phyloP scores from a whole-genome alignment of 1,140 invertebrate genomes.

The Scaptomyza montana region DNA sequence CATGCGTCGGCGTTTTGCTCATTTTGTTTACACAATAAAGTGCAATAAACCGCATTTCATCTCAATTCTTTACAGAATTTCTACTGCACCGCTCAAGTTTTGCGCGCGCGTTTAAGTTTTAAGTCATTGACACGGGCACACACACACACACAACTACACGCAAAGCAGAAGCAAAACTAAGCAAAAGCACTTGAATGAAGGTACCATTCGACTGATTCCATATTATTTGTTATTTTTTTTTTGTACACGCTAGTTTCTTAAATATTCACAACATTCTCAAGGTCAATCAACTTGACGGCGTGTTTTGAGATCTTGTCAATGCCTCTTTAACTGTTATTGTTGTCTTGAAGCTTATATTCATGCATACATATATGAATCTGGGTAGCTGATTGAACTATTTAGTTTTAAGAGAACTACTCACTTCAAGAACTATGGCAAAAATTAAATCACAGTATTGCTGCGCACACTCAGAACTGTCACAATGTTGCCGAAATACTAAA shows the following conservation, averaged over 20 bases:
- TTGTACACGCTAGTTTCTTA: slow-evolving; percentile 30
- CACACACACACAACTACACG: slow-evolving; percentile 1
- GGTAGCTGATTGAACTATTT: too few species aligned
- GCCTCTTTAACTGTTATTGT: slow-evolving; percentile 15
- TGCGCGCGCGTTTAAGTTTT: slow-evolving; percentile 56
- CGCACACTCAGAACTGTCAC: slow-evolving; percentile 73
- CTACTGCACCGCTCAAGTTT: slow-evolving; percentile 36
- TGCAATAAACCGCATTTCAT: slow-evolving; percentile 55
- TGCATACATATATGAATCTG: too few species aligned
- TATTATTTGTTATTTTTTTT: slow-evolving; percentile 7
- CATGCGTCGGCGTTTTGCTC: slow-evolving; percentile 28
- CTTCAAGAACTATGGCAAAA: slow-evolving; percentile 15
- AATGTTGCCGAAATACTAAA: slow-evolving; percentile 80
- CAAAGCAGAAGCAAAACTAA: slow-evolving; percentile 19
- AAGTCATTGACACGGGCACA: slow-evolving; percentile 37
- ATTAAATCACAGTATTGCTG: slow-evolving; percentile 61
- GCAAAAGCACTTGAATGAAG: slow-evolving; percentile 18
- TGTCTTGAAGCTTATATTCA: neutral
- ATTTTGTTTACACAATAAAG: slow-evolving; percentile 46
- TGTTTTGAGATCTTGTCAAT: slow-evolving; percentile 41
- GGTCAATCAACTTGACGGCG: slow-evolving; percentile 46
- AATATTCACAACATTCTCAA: slow-evolving; percentile 31
- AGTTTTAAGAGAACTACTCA: slow-evolving; percentile 47
- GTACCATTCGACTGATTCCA: slow-evolving; percentile 3
- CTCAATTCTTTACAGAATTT: slow-evolving; percentile 38